Conservation (phyloP, 2,797 vertebrate genomes). For the Eptatretus atami region DNA sequence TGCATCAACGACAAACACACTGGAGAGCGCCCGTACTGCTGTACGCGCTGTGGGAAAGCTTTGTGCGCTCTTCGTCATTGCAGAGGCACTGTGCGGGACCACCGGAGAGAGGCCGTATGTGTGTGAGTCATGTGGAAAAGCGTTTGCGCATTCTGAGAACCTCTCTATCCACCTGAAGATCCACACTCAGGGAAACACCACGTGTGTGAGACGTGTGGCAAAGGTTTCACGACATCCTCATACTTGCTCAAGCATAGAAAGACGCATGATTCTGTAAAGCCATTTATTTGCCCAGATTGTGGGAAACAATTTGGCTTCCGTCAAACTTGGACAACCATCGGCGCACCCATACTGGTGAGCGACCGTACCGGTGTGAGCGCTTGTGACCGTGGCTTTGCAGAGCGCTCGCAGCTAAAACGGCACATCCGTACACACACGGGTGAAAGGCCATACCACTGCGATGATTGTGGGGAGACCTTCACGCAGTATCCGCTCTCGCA, state of each 20-base stretch:
- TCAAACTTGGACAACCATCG: slow-evolving; percentile 1
- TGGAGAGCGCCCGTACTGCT: slow-evolving; percentile 3
- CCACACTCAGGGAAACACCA: neutral
- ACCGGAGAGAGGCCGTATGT: neutral
- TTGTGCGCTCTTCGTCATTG: neutral
- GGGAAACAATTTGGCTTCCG: slow-evolving; percentile 3
- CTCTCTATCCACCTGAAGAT: neutral
- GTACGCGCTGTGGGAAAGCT: neutral
- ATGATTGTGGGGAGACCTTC: slow-evolving; percentile 1
- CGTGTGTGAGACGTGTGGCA: neutral
- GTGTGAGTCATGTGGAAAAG: neutral
- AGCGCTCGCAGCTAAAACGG: neutral
- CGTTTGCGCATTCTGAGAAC: slow-evolving; percentile 3
- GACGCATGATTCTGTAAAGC: neutral
- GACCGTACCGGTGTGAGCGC: neutral
- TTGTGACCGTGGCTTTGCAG: neutral
- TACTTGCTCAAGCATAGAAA: slow-evolving; percentile 2
- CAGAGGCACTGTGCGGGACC: neutral
- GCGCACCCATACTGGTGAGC: neutral
- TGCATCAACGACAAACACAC: neutral
- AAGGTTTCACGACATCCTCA: neutral
- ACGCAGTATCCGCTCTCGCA: slow-evolving; percentile 1
- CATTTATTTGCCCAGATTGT: neutral
- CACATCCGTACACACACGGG: neutral
- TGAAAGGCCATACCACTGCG: neutral